These are phyloP conservation scores for Valencia hispanica DNA, from an alignment of 2,797 vertebrate species.

Conservation along the genomic window DNA sequence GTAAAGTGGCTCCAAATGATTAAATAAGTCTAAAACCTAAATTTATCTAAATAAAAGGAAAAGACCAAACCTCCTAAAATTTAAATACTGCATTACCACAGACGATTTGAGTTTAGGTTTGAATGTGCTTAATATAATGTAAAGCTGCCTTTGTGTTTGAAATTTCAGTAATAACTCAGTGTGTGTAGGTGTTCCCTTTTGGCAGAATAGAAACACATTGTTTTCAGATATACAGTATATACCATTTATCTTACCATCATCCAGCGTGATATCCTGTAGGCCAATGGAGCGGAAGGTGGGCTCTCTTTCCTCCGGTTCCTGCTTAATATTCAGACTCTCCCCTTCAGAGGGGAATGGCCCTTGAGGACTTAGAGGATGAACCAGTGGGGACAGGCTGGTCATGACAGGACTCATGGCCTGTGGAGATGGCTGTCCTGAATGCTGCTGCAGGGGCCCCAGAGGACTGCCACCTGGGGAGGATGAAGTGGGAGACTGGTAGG, in stretches of 20 bases:
- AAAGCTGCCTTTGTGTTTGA: neutral
- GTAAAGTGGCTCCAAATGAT: neutral
- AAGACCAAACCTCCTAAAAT: neutral
- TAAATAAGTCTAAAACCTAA: neutral
- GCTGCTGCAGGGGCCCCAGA: slow-evolving; percentile 83
- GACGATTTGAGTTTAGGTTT: neutral
- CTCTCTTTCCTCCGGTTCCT: slow-evolving; percentile 93
- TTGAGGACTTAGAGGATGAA: slow-evolving; percentile 84
- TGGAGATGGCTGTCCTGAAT: slow-evolving; percentile 79
- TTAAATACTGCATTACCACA: neutral
- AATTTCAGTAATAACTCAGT: neutral
- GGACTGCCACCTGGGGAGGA: slow-evolving; percentile 85
- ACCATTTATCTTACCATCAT: slow-evolving; percentile 89
- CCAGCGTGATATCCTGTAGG: slow-evolving; percentile 98
- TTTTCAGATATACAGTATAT: slow-evolving; percentile 15
- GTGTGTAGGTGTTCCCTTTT: neutral
- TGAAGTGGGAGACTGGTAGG: slow-evolving; percentile 92
- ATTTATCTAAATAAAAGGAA: neutral
- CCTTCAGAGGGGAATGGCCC: slow-evolving; percentile 86
- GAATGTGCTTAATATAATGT: neutral
- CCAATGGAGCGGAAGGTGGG: slow-evolving; percentile 94
- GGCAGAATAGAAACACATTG: slow-evolving; percentile 1
- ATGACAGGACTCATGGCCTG: slow-evolving; percentile 75
- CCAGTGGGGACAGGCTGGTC: slow-evolving; percentile 81
- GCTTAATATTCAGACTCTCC: slow-evolving; percentile 89